phyloP scores from a whole-genome alignment of 2,888 invertebrate genomes.

The Thelaira solivaga region DNA sequence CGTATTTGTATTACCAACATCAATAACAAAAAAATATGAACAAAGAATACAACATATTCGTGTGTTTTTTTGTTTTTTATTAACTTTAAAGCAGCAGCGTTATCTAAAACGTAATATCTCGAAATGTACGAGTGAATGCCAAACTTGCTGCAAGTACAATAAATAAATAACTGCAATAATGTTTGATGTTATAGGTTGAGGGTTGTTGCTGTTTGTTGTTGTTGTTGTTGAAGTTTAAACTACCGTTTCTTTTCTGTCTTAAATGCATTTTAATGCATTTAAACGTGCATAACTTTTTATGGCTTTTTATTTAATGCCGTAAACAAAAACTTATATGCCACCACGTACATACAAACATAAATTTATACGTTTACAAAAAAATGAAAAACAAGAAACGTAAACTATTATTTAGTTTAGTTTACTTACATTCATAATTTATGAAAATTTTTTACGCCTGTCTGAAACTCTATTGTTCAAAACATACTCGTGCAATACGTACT shows the following conservation, averaged over 20 bases:
- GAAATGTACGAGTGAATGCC: background rate
- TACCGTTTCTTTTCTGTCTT: background rate
- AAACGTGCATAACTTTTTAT: conserved; percentile 46
- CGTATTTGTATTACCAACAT: background rate
- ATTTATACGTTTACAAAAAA: too few species aligned
- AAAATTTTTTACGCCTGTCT: background rate
- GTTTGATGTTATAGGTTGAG: background rate
- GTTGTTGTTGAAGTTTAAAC: too few species aligned
- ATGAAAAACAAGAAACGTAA: too few species aligned
- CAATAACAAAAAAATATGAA: conserved; percentile 3
- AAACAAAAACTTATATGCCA: too few species aligned
- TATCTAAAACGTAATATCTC: conserved; percentile 54
- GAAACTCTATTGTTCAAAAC: too few species aligned
- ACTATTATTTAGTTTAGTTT: background rate
- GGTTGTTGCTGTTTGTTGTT: too few species aligned
- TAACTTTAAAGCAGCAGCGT: conserved; percentile 21
- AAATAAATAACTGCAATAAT: background rate
- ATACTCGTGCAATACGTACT: too few species aligned
- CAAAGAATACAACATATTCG: background rate
- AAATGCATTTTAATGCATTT: conserved; percentile 4
- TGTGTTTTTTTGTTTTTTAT: background rate
- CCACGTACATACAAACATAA: too few species aligned
- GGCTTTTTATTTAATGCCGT: background rate
- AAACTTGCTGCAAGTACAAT: background rate
- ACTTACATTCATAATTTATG: conserved; percentile 29